These are phyloP conservation scores for Rosalia funebris DNA, from an alignment of 2,888 invertebrate genomes.

Conservation along the genomic window DNA sequence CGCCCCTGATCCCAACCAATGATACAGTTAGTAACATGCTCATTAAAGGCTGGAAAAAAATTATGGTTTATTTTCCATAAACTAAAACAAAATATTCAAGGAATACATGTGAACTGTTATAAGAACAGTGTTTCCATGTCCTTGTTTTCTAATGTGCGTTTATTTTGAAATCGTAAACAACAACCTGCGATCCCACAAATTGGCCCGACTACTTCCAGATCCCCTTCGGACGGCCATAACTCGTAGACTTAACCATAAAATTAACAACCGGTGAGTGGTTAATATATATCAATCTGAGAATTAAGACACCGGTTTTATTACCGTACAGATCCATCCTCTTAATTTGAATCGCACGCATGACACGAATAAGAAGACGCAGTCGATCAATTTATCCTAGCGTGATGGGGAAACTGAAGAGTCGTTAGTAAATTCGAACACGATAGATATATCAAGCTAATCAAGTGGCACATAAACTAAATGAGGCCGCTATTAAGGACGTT, in stretches of 20 bases:
- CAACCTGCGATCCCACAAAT: neutral
- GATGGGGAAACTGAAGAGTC: constrained; percentile 5
- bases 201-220: too few species aligned
- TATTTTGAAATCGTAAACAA: neutral
- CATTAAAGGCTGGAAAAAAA: too few species aligned
- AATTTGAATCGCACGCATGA: constrained; percentile 1
- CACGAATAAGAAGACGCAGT: neutral
- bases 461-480: constrained; percentile 14
- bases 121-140: too few species aligned
- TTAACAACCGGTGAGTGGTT: neutral
- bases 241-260: neutral
- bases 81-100: too few species aligned
- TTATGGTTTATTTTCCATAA: too few species aligned
- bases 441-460: constrained; percentile 6
- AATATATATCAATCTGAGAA: constrained; percentile 1
- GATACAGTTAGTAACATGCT: too few species aligned
- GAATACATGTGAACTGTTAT: too few species aligned
- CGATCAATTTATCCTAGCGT: constrained; percentile 1
- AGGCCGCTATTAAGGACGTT: constrained; percentile 12
- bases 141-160: too few species aligned
- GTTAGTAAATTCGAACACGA: constrained; percentile 15
- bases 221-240: neutral
- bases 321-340: constrained; percentile 1
- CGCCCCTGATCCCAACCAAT: too few species aligned
- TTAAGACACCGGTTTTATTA: neutral